phyloP scores from a whole-genome alignment of 1,140 invertebrate species.

The Leptoteleia sp. region DNA sequence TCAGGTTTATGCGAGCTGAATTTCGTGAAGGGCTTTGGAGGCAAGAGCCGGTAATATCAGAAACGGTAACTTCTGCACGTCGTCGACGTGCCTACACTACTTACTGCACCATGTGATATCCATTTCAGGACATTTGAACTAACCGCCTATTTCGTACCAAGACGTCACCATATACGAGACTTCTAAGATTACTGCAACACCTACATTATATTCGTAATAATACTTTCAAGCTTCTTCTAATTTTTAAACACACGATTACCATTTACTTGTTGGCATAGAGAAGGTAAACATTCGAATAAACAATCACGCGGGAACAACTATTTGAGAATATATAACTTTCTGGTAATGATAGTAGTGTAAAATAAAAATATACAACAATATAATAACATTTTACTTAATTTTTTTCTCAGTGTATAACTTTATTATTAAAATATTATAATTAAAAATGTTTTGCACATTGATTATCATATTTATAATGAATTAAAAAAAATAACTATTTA shows the following conservation, averaged over 20 bases:
- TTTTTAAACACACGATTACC: not conserved
- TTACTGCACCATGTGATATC: constrained; percentile 71
- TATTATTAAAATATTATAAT: too few relatives aligned
- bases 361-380: too few relatives aligned
- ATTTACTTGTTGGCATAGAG: too few relatives aligned
- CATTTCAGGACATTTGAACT: constrained; percentile 78
- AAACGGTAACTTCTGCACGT: constrained; percentile 74
- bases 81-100: constrained; percentile 67
- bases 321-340: too few relatives aligned
- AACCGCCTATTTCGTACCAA: constrained; percentile 68
- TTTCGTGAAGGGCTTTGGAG: constrained; percentile 67
- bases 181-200: constrained; percentile 76
- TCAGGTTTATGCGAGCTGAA: constrained; percentile 68
- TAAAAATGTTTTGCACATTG: too few relatives aligned
- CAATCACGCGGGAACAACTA: too few relatives aligned
- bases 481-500: too few relatives aligned
- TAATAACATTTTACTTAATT: too few relatives aligned
- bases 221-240: not conserved
- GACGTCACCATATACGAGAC: constrained; percentile 67
- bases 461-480: too few relatives aligned
- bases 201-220: constrained; percentile 74
- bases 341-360: too few relatives aligned
- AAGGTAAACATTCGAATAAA: not conserved
- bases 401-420: too few relatives aligned
- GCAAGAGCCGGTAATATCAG: constrained; percentile 73